Evolutionary conservation across 1,140 invertebrate genomes (phyloP).

Genomic region (Daktulosphaira vitifoliae): DNA sequence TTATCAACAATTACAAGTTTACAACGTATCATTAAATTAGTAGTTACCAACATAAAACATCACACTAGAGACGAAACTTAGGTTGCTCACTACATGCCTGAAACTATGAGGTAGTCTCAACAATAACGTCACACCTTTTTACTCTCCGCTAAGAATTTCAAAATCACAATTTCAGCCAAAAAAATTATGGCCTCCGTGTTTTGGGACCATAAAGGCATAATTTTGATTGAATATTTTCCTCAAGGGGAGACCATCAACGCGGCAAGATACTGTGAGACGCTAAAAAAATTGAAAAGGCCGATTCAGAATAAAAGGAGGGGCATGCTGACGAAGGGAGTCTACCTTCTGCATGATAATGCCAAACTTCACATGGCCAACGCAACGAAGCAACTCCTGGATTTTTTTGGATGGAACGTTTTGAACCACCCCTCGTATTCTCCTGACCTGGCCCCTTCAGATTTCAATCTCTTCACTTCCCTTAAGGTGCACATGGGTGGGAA

Average conservation of each 20-base stretch:
- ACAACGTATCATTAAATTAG: too few relatives aligned
- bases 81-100: slow-evolving; percentile 36
- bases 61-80: slow-evolving; percentile 39
- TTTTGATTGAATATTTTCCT: slow-evolving; percentile 15
- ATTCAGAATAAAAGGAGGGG: slow-evolving; percentile 38
- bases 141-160: slow-evolving; percentile 32
- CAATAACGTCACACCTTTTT: slow-evolving; percentile 38
- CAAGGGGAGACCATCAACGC: slow-evolving; percentile 21
- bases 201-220: slow-evolving; percentile 24
- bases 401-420: slow-evolving; percentile 10
- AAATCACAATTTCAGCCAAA: neutral
- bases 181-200: slow-evolving; percentile 28
- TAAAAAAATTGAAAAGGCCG: slow-evolving; percentile 26
- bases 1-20: too few relatives aligned
- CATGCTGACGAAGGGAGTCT: slow-evolving; percentile 35
- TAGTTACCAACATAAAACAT: too few relatives aligned
- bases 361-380: slow-evolving; percentile 37
- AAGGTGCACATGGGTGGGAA: slow-evolving; percentile 35
- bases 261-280: slow-evolving; percentile 29
- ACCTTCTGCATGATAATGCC: slow-evolving; percentile 41
- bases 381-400: slow-evolving; percentile 27
- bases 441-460: slow-evolving; percentile 36
- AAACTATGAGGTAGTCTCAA: slow-evolving; percentile 38
- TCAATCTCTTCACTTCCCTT: slow-evolving; percentile 37
- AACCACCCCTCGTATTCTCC: slow-evolving; percentile 29